Conservation (phyloP, 2,113 vertebrate genomes). For the Elgaria multicarinata region DNA sequence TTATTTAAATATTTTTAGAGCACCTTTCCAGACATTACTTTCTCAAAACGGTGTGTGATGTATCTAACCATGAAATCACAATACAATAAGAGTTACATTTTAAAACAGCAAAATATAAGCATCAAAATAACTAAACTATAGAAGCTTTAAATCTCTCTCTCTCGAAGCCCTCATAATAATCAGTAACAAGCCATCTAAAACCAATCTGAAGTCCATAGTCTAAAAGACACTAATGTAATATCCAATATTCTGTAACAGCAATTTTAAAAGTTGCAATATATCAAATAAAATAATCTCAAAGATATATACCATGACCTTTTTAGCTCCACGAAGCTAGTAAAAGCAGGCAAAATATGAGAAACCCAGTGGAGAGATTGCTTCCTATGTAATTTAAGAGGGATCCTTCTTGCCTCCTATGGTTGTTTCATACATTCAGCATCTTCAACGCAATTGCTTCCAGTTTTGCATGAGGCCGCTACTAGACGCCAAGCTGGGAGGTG, state of each 20-base stretch:
- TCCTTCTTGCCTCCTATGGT: too few relatives aligned
- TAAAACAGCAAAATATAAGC: too few relatives aligned
- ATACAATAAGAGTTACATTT: too few relatives aligned
- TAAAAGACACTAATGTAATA: too few relatives aligned
- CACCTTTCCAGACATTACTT: background rate
- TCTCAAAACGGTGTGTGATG: too few relatives aligned
- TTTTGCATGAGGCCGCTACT: background rate
- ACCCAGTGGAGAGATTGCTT: background rate
- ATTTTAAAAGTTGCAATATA: background rate
- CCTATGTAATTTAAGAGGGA: background rate
- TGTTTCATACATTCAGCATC: background rate
- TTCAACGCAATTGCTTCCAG: background rate
- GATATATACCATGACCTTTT: background rate
- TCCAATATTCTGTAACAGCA: background rate
- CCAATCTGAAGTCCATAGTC: background rate
- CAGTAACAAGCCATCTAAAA: too few relatives aligned
- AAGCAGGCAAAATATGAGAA: background rate
- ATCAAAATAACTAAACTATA: background rate
- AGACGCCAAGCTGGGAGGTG: background rate
- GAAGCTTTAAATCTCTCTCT: too few relatives aligned
- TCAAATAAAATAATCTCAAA: background rate
- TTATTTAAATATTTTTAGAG: background rate
- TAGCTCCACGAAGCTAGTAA: background rate
- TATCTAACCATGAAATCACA: too few relatives aligned
- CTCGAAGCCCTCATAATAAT: background rate